These are phyloP conservation scores for Setophaga kirtlandii DNA, from an alignment of 2,113 vertebrate species.

Conservation along the genomic window DNA sequence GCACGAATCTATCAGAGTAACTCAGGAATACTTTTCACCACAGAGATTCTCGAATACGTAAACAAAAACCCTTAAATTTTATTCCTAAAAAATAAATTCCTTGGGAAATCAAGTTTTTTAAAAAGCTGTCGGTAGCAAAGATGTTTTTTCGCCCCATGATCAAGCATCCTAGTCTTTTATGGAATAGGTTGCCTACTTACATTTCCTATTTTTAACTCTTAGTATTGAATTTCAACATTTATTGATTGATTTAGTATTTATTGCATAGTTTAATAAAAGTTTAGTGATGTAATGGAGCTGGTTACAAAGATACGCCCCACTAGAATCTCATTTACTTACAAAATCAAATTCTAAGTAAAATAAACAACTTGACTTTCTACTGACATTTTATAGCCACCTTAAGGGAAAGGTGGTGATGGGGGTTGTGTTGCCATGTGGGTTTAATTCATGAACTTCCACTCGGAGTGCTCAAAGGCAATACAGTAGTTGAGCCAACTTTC, in stretches of 20 bases:
- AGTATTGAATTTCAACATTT: slow-evolving; percentile 49
- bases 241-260: slow-evolving; percentile 72
- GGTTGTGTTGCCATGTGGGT: slow-evolving; percentile 75
- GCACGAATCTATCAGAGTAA: not conserved
- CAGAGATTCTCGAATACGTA: not conserved
- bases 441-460: slow-evolving; percentile 77
- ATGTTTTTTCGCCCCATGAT: not conserved
- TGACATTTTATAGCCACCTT: slow-evolving; percentile 77
- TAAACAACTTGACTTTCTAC: slow-evolving; percentile 76
- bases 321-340: slow-evolving; percentile 76
- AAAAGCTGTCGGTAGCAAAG: not conserved
- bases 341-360: slow-evolving; percentile 77
- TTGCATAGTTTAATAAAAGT: slow-evolving; percentile 62
- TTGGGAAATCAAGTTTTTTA: slow-evolving; percentile 5
- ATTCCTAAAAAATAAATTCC: not conserved
- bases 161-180: not conserved
- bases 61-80: slow-evolving; percentile 6
- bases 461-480: slow-evolving; percentile 70
- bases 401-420: slow-evolving; percentile 70
- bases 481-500: slow-evolving; percentile 75
- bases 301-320: slow-evolving; percentile 64
- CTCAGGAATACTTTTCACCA: not conserved
- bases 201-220: not conserved
- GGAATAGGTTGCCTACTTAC: not conserved
- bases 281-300: slow-evolving; percentile 63